A percentile compares a stretch with the other conserved stretches of the same genome.
phyloP scores from a whole-genome alignment of 1,140 invertebrate genomes.

The Trichonephila clavipes region DNA sequence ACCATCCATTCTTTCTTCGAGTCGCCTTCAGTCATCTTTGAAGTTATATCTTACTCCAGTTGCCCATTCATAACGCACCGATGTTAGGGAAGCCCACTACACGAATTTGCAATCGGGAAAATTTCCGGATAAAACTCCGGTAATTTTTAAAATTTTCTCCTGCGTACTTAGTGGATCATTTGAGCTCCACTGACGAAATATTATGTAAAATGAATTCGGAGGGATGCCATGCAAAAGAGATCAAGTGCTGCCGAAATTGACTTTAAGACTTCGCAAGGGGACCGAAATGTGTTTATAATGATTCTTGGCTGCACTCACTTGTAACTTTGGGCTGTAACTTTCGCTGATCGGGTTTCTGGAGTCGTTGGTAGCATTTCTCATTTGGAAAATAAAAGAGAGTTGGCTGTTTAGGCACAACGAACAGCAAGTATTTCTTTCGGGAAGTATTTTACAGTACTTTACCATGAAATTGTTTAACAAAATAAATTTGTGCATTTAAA shows the following conservation, averaged over 20 bases:
- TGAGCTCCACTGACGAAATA: conserved; percentile 25
- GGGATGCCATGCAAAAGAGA: conserved; percentile 61
- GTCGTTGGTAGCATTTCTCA: neutral
- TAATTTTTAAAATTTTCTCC: conserved; percentile 59
- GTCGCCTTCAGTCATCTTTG: conserved; percentile 2
- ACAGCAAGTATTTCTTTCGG: no score
- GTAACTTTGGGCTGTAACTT: conserved; percentile 30
- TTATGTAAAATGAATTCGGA: conserved; percentile 51
- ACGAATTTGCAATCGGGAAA: conserved; percentile 61
- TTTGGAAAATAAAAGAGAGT: neutral
- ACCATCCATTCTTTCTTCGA: no score
- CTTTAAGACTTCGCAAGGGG: conserved; percentile 35
- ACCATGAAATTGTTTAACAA: no score
- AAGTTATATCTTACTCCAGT: conserved; percentile 53
- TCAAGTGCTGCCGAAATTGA: conserved; percentile 52
- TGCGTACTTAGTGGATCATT: conserved; percentile 47
- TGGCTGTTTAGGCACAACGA: neutral
- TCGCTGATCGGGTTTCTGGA: neutral
- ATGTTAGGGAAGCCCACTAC: neutral
- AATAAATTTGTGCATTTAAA: no score
- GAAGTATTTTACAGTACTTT: no score
- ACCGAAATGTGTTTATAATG: conserved; percentile 69
- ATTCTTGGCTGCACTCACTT: neutral
- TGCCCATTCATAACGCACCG: conserved; percentile 49
- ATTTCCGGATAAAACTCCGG: conserved; percentile 16